Base-by-base conservation (phyloP, 2,113 vertebrate species). In the Martes martes region DNA sequence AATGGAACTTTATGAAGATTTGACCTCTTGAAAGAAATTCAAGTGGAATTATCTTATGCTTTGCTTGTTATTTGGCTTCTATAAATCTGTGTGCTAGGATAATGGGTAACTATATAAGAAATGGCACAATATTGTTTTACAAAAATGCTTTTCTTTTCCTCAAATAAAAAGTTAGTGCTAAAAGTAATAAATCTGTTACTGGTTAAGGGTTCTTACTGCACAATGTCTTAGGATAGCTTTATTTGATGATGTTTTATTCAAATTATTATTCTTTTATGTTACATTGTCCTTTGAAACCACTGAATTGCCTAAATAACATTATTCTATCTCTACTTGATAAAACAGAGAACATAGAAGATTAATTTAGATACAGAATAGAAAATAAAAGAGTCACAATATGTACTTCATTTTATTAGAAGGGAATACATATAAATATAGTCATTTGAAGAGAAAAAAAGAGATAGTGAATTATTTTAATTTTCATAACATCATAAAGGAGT, bases 361-460 rank as follows among this genome's bases (percentile, higher is more conserved):
- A 97, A 84, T 95, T 97, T 97, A 92, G 73, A 83, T 96, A 73
- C 8, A 96, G 69, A 95, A 88, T 65, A 45, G 6, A 90, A 71
- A 96, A 67, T 78, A 81, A 94, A 90, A 96, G 13, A 7, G 59
- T 94, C 18, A 76, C 10, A 91, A 59, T 39, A 80, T 82, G 21
- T 67, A 50, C 26, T 92, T 95, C 26, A 42, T 88, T 96, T 96
- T 89, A 55, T 93, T 92, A 74, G 4, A 73, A 88, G 39, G 8
- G 93, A 87, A 5, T 92, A 52, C 23, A 47, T 87, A 47, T 84
- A 74, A 97, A 95, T 93, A 63, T 79, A 89, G n/a, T 28, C 4
- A 93, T 81, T 97, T 97, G 47, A 95, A 93, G 65, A 88, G n/a
- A 86, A 94, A 93, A 93, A 69, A 79, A 16, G 24, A 94, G 95